These are phyloP conservation scores for Arge pagana DNA, from an alignment of 2,888 invertebrate genomes.

Conservation along the genomic window DNA sequence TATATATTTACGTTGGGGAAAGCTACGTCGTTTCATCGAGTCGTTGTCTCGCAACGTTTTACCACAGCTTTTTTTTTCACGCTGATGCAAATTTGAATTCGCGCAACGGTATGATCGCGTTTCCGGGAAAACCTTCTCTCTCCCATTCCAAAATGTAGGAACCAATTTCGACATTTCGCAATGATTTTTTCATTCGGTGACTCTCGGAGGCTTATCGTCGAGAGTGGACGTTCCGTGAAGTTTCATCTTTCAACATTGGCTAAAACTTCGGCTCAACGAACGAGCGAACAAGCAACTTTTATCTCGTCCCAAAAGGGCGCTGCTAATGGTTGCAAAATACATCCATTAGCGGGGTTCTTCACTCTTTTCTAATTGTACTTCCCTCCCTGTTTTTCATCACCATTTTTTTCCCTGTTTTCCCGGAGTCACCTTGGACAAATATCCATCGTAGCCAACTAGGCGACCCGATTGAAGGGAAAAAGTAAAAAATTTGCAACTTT, in stretches of 20 bases:
- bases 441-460: too few relatives aligned
- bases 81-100: neutral
- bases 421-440: too few relatives aligned
- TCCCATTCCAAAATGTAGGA: too few relatives aligned
- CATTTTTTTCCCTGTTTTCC: neutral
- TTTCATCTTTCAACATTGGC: too few relatives aligned
- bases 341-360: slow-evolving; percentile 11
- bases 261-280: slow-evolving; percentile 22
- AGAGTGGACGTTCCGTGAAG: too few relatives aligned
- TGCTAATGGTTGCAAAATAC: slow-evolving; percentile 29
- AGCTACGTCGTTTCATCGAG: slow-evolving; percentile 13
- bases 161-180: too few relatives aligned
- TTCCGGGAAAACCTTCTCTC: neutral
- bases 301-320: slow-evolving; percentile 23
- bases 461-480: too few relatives aligned
- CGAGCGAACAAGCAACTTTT: slow-evolving; percentile 23
- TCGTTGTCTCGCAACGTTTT: neutral
- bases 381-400: too few relatives aligned
- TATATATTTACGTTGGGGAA: too few relatives aligned
- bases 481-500: too few relatives aligned
- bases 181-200: slow-evolving; percentile 3
- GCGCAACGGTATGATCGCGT: neutral
- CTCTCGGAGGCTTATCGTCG: too few relatives aligned
- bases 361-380: slow-evolving; percentile 11
- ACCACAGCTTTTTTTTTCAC: neutral